Conservation (phyloP, 1,140 invertebrate genomes). For the Reticulitermes speratus region DNA sequence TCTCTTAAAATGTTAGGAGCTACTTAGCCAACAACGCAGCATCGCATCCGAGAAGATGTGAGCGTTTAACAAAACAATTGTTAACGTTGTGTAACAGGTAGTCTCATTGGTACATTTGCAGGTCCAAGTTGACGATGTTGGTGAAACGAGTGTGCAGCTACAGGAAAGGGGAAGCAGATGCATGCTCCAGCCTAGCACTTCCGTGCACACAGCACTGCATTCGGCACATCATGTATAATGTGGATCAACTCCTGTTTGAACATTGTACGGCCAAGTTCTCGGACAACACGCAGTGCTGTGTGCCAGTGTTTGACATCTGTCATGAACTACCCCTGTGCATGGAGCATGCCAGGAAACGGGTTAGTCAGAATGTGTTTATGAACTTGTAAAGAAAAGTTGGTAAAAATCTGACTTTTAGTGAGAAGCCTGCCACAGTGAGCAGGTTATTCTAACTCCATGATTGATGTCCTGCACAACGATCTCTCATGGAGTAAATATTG, state of each 20-base stretch:
- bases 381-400: no score
- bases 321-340: slow-evolving; percentile 81
- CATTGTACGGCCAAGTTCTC: slow-evolving; percentile 86
- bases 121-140: slow-evolving; percentile 32
- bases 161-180: slow-evolving; percentile 38
- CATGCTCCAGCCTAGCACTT: slow-evolving; percentile 65
- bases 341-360: slow-evolving; percentile 74
- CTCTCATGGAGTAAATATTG: no score
- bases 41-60: no score
- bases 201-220: slow-evolving; percentile 82
- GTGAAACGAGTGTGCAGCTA: slow-evolving; percentile 28
- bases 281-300: slow-evolving; percentile 84
- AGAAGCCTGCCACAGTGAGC: no score
- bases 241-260: slow-evolving; percentile 83
- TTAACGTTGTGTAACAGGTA: no score
- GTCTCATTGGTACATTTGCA: not conserved
- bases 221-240: slow-evolving; percentile 82
- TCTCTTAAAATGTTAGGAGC: no score
- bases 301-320: slow-evolving; percentile 81
- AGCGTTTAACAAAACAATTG: no score
- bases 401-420: no score
- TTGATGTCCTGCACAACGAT: no score
- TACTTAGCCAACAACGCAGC: no score
- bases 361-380: slow-evolving; percentile 40
- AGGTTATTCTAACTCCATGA: no score